Conservation (phyloP, 2,888 invertebrate species). For the Drosophila bunnanda region DNA sequence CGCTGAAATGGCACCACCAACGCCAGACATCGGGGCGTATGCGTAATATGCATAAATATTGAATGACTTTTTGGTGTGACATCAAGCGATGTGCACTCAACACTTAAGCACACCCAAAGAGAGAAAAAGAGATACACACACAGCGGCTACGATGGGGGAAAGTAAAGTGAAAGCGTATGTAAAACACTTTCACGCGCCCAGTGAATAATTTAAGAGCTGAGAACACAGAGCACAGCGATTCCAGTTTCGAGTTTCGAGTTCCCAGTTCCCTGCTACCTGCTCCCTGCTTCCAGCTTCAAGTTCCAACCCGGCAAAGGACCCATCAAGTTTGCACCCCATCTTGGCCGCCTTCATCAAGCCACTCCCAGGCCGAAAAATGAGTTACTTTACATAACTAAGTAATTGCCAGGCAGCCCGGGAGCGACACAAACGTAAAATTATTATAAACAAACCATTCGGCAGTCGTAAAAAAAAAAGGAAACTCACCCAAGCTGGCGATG, state of each 20-base stretch:
- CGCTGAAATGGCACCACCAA: not conserved
- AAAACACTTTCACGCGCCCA: slow-evolving; percentile 70
- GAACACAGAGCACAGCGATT: slow-evolving; percentile 11
- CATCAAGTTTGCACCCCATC: slow-evolving; percentile 54
- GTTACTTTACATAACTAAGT: slow-evolving; percentile 79
- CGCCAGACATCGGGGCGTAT: slow-evolving; percentile 28
- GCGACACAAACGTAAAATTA: slow-evolving; percentile 77
- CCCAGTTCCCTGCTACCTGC: not conserved
- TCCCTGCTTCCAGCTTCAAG: not conserved
- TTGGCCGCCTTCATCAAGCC: slow-evolving; percentile 50
- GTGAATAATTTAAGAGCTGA: slow-evolving; percentile 67
- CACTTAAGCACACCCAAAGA: slow-evolving; percentile 47
- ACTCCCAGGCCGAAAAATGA: slow-evolving; percentile 62
- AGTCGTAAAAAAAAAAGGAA: slow-evolving; percentile 46
- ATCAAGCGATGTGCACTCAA: slow-evolving; percentile 67
- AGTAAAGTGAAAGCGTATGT: slow-evolving; percentile 71
- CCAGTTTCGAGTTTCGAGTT: not conserved
- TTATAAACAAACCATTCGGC: slow-evolving; percentile 78
- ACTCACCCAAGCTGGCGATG: slow-evolving; percentile 7
- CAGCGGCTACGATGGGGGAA: not conserved
- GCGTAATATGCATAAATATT: slow-evolving; percentile 67
- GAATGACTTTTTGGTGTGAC: slow-evolving; percentile 67
- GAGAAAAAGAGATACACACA: not conserved
- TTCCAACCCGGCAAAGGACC: not conserved
- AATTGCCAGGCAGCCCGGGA: slow-evolving; percentile 65